phyloP scores from a whole-genome alignment of 2,797 vertebrate genomes.

The Coccyzus lansbergi region DNA sequence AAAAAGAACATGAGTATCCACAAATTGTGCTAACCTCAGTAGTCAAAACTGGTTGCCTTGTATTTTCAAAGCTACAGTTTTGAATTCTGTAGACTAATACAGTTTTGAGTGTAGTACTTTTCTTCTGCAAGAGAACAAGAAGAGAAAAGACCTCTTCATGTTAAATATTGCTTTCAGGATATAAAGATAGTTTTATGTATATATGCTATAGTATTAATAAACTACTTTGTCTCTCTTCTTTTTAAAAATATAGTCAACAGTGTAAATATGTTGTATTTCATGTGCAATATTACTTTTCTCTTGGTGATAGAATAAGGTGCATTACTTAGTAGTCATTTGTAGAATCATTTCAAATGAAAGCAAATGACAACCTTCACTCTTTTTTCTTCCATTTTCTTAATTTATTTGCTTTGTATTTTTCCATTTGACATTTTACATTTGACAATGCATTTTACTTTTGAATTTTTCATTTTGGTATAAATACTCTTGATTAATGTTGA shows the following conservation, averaged over 20 bases:
- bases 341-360: neutral
- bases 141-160: neutral
- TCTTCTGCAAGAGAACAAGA: neutral
- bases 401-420: neutral
- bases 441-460: neutral
- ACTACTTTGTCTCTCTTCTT: neutral
- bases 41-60: neutral
- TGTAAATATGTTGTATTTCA: neutral
- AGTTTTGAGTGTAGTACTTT: neutral
- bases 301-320: neutral
- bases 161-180: neutral
- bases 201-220: neutral
- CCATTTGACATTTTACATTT: neutral
- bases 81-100: neutral
- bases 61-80: neutral
- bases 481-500: constrained; percentile 5
- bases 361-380: neutral
- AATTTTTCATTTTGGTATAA: constrained; percentile 9
- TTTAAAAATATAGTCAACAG: neutral
- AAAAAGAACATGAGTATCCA: neutral
- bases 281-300: neutral
- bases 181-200: neutral
- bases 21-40: neutral
- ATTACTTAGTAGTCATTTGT: neutral
- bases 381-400: neutral